phyloP scores from a whole-genome alignment of 1,140 invertebrate genomes.

The Diachasma alloeum region DNA sequence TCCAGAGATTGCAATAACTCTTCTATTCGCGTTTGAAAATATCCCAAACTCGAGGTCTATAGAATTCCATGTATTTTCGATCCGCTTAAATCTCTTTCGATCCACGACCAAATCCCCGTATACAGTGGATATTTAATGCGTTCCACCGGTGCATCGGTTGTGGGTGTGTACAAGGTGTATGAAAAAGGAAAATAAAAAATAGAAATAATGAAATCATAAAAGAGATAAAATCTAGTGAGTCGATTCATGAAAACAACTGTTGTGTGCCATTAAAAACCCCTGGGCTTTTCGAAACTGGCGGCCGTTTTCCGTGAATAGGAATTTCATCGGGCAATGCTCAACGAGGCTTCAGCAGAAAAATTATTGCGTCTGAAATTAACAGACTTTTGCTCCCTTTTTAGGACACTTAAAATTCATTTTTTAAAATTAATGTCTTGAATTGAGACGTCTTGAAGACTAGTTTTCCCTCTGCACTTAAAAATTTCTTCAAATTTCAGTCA shows the following conservation, averaged over 20 bases:
- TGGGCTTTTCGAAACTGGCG: background rate
- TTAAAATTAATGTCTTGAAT: no score
- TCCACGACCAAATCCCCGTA: background rate
- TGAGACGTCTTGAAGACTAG: no score
- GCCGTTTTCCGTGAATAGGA: background rate
- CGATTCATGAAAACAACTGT: background rate
- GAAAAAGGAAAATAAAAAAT: background rate
- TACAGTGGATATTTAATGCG: slow-evolving; percentile 1
- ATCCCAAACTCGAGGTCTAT: background rate
- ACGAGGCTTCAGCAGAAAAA: no score
- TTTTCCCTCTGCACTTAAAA: no score
- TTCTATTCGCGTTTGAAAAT: background rate
- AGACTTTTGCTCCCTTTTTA: no score
- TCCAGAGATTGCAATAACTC: background rate
- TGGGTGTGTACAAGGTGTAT: background rate
- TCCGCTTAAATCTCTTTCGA: slow-evolving; percentile 1
- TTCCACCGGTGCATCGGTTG: background rate
- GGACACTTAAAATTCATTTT: no score
- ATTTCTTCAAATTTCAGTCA: no score
- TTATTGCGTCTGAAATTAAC: no score
- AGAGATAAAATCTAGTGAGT: background rate
- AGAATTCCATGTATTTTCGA: slow-evolving; percentile 11
- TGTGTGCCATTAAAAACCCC: background rate
- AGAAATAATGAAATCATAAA: background rate
- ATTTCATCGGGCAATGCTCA: background rate